Percentiles rank a stretch among this genome's conserved stretches.
phyloP scores from a whole-genome alignment of 2,113 vertebrate genomes.

The Lipotes vexillifer region DNA sequence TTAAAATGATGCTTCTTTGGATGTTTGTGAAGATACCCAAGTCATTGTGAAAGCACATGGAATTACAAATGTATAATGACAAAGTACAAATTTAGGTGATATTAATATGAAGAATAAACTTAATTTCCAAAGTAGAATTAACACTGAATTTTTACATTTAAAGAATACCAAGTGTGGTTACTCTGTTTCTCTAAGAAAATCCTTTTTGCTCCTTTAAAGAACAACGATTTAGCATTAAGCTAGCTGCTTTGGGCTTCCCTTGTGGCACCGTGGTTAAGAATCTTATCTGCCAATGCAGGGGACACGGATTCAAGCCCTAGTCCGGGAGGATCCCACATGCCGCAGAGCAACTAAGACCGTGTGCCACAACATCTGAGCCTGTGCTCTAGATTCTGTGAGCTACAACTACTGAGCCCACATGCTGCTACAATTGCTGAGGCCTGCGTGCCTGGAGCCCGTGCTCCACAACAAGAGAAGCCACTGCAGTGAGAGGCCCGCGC shows the following conservation, averaged over 20 bases:
- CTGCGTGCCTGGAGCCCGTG: too few species aligned
- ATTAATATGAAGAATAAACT: background rate
- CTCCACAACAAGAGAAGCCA: too few species aligned
- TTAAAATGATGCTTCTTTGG: background rate
- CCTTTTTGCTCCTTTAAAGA: background rate
- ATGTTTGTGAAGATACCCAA: background rate
- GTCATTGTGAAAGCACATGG: background rate
- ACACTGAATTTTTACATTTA: background rate
- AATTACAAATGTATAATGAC: background rate
- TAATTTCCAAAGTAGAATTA: background rate
- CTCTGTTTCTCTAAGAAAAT: background rate
- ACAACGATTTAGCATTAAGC: background rate
- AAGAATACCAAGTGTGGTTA: background rate
- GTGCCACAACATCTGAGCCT: too few species aligned
- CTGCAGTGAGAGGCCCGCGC: too few species aligned
- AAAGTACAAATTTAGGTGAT: background rate
- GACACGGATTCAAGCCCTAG: too few species aligned
- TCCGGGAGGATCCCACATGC: too few species aligned
- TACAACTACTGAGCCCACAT: too few species aligned
- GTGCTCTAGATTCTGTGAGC: too few species aligned
- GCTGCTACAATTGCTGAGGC: too few species aligned
- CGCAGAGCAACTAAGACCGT: too few species aligned
- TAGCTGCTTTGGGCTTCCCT: background rate
- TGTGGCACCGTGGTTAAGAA: too few species aligned
- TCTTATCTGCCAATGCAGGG: too few species aligned